A percentile compares a stretch with the other conserved stretches of the same genome.
Conservation (phyloP, 2,113 vertebrate species). For the Neopipo cinnamomea region DNA sequence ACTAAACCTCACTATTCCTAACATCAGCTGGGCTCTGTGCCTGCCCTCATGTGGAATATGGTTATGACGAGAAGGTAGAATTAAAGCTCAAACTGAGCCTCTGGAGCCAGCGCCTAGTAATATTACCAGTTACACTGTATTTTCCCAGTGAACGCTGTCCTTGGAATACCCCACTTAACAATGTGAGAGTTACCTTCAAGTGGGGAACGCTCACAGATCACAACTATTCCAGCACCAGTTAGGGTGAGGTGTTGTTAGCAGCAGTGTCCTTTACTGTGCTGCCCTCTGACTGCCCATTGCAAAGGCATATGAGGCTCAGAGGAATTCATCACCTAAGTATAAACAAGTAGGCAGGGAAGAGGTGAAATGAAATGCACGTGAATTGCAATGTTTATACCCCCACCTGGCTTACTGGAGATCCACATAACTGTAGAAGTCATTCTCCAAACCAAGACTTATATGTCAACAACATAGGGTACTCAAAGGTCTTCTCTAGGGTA, state of each 20-base stretch:
- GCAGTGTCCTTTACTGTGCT: background rate
- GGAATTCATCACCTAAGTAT: background rate
- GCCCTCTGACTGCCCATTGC: background rate
- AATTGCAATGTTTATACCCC: background rate
- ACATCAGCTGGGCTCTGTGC: background rate
- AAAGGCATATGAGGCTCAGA: background rate
- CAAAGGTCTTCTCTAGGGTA: background rate
- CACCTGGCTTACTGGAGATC: background rate
- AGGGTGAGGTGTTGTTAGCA: background rate
- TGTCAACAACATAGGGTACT: background rate
- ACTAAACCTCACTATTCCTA: background rate
- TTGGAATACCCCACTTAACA: background rate
- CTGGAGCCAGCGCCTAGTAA: background rate
- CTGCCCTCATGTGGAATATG: background rate
- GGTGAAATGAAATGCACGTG: background rate
- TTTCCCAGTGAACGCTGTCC: background rate
- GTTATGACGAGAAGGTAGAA: background rate
- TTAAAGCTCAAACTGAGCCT: background rate
- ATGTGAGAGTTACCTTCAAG: background rate
- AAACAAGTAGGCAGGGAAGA: background rate
- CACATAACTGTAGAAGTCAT: background rate
- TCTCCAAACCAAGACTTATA: background rate
- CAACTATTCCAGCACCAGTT: background rate
- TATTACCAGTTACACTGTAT: background rate
- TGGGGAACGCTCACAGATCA: background rate